phyloP scores from a whole-genome alignment of 2,113 vertebrate genomes.

The Actinemys pallida region DNA sequence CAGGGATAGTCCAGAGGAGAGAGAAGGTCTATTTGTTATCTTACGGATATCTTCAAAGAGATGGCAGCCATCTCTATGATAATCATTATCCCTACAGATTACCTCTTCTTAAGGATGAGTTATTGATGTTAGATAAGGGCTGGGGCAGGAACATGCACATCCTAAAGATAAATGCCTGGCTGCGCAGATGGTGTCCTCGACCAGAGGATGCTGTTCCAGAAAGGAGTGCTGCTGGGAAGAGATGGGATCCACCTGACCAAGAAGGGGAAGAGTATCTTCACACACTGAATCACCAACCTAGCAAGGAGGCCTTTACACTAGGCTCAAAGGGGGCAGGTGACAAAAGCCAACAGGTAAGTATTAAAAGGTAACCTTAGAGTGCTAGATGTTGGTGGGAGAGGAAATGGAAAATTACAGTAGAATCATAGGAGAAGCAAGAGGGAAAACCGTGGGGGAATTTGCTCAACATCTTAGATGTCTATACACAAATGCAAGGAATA shows the following conservation, averaged over 20 bases:
- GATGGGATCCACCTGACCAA: background rate
- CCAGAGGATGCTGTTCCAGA: background rate
- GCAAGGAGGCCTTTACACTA: background rate
- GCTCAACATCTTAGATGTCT: background rate
- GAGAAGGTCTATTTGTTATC: constrained; percentile 28
- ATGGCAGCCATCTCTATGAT: constrained; percentile 33
- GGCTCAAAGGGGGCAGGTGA: background rate
- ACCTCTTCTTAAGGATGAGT: constrained; percentile 36
- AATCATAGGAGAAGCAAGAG: background rate
- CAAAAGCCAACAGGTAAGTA: background rate
- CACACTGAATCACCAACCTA: background rate
- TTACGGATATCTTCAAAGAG: constrained; percentile 39
- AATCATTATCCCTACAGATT: constrained; percentile 29
- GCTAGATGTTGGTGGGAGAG: background rate
- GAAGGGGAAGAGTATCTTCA: background rate
- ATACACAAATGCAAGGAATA: background rate
- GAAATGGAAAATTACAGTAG: background rate
- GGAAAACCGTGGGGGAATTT: background rate
- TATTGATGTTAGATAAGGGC: background rate
- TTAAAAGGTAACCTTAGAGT: background rate
- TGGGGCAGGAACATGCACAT: background rate
- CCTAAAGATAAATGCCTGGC: background rate
- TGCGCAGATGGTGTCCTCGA: background rate
- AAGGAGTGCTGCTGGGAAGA: background rate
- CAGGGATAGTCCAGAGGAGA: background rate